These are phyloP conservation scores for Saccopteryx bilineata DNA, from an alignment of 2,113 vertebrate genomes.

Conservation along the genomic window DNA sequence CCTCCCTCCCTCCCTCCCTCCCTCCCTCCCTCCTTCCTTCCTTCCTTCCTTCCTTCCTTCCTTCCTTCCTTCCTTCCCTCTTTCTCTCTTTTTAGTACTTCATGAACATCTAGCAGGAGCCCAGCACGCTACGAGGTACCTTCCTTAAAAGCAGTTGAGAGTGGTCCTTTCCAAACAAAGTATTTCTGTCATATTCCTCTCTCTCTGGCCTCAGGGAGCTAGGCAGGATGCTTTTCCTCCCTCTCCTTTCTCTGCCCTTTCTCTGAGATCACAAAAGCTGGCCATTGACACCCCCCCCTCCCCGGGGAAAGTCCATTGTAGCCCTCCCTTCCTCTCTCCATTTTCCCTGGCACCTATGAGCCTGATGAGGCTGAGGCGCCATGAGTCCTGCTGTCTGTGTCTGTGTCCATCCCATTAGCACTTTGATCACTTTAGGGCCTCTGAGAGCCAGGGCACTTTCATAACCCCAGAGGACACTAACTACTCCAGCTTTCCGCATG, in stretches of 20 bases:
- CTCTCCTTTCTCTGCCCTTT: conserved; percentile 8
- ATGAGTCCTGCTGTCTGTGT: neutral
- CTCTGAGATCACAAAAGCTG: conserved; percentile 31
- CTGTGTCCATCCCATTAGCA: neutral
- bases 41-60: neutral
- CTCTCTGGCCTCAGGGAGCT: neutral
- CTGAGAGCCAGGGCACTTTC: conserved; percentile 4
- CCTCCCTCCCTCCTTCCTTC: too few species aligned
- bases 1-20: too few species aligned
- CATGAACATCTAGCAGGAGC: neutral
- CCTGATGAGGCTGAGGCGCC: neutral
- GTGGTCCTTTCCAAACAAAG: neutral
- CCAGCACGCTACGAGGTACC: neutral
- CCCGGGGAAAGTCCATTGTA: neutral
- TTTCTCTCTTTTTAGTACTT: conserved; percentile 43
- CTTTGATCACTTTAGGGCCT: neutral
- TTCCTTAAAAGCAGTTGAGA: conserved; percentile 3
- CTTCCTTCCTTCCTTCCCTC: conserved; percentile 1
- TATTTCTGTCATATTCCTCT: neutral
- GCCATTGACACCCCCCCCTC: conserved; percentile 1
- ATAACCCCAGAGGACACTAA: neutral
- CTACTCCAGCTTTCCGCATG: neutral
- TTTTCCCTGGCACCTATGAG: neutral
- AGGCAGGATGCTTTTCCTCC: neutral
- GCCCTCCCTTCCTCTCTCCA: neutral